These are phyloP conservation scores for Subacronicta megacephala DNA, from an alignment of 2,888 invertebrate genomes.

Conservation along the genomic window DNA sequence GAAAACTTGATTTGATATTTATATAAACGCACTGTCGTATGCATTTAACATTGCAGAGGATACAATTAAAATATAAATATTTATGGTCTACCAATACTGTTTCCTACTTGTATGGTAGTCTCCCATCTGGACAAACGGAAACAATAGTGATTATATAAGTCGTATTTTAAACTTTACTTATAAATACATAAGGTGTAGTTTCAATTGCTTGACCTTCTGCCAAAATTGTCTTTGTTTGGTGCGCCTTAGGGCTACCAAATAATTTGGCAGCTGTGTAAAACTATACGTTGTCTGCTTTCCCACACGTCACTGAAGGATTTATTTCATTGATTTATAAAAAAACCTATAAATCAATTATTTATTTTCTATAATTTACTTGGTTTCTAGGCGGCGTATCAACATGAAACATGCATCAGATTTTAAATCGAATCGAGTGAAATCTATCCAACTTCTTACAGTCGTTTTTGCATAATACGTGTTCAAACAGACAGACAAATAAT, in stretches of 20 bases:
- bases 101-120: conserved; percentile 33
- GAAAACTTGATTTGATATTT: not conserved
- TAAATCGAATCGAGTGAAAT: too few relatives aligned
- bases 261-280: conserved; percentile 1
- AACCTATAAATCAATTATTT: too few relatives aligned
- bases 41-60: conserved; percentile 30
- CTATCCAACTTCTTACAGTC: too few relatives aligned
- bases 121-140: conserved; percentile 29
- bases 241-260: conserved; percentile 31
- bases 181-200: conserved; percentile 4
- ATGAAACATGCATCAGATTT: too few relatives aligned
- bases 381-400: too few relatives aligned
- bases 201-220: conserved; percentile 2
- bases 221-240: conserved; percentile 45
- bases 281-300: too few relatives aligned
- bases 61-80: conserved; percentile 45
- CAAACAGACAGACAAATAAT: too few relatives aligned
- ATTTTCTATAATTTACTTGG: too few relatives aligned
- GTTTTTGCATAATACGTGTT: too few relatives aligned
- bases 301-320: too few relatives aligned
- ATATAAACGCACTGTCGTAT: not conserved
- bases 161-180: not conserved
- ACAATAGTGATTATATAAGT: conserved; percentile 17
- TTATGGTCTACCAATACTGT: conserved; percentile 41
- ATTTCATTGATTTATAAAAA: too few relatives aligned